Percentiles rank a stretch among this genome's conserved stretches.
These are phyloP conservation scores for Drosophila leontia DNA, from an alignment of 1,140 invertebrate species.

Conservation along the genomic window DNA sequence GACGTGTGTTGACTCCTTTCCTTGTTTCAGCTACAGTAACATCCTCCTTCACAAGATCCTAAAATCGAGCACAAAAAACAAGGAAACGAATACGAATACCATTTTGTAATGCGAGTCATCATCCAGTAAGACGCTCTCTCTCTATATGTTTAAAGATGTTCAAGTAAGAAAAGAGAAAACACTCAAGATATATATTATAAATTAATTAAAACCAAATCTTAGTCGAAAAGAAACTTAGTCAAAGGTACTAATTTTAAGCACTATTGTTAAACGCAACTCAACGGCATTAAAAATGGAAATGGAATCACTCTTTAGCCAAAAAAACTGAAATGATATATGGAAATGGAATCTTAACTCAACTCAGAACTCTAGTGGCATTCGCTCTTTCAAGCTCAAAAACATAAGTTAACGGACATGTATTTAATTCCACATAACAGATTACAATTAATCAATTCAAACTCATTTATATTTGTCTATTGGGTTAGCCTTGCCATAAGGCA, in stretches of 20 bases:
- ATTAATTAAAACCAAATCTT: slow-evolving; percentile 68
- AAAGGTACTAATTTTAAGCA: slow-evolving; percentile 78
- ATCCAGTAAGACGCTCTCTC: slow-evolving; percentile 44
- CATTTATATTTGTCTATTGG: slow-evolving; percentile 68
- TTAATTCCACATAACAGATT: slow-evolving; percentile 59
- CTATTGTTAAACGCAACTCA: slow-evolving; percentile 70
- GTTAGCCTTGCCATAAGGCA: slow-evolving; percentile 63
- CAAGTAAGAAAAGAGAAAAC: slow-evolving; percentile 39
- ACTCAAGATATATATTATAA: slow-evolving; percentile 61
- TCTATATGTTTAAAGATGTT: slow-evolving; percentile 78
- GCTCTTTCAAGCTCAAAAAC: slow-evolving; percentile 64
- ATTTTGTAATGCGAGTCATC: slow-evolving; percentile 39
- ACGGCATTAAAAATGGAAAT: slow-evolving; percentile 32
- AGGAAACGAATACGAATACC: slow-evolving; percentile 20
- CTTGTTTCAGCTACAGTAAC: slow-evolving; percentile 23
- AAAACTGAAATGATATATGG: slow-evolving; percentile 33
- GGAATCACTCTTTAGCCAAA: slow-evolving; percentile 35
- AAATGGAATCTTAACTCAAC: slow-evolving; percentile 46
- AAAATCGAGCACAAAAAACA: slow-evolving; percentile 18
- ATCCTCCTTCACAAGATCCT: slow-evolving; percentile 20
- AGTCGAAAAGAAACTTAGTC: slow-evolving; percentile 77
- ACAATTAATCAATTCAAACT: slow-evolving; percentile 46
- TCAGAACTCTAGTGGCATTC: slow-evolving; percentile 56
- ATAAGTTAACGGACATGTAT: slow-evolving; percentile 60
- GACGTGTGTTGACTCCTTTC: slow-evolving; percentile 5